Evolutionary conservation across 2,113 vertebrate genomes (phyloP), one percentile per base, ranked within the genome.

Genomic region (Cheirogaleus medius): DNA sequence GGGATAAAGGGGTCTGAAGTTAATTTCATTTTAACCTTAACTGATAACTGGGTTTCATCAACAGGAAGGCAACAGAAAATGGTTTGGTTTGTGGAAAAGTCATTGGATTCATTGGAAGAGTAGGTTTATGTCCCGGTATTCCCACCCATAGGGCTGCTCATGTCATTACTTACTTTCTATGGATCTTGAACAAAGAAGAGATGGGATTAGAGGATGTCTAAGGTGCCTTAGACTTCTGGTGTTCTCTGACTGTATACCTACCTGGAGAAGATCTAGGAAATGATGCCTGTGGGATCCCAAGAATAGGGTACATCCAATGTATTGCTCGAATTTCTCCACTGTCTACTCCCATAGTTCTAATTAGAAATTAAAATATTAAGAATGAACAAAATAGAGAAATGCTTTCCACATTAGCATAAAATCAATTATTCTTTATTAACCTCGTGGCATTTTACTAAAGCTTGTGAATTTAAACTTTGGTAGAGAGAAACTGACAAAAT

Each of bases 281-380:
- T 0, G 93, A 92, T 63, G 97, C 97, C 93, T 99, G 98, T 58
- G 99, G 98, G 17, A 99, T 98, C 97, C 99, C 99, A 97, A 89
- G 39, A 94, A 99, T 90, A 0, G 99, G 99, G 76, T 99, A 99
- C 47, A 98, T 97, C 99, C 99, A 99, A 42, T 98, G 87, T 93
- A 99, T 98, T 90, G 77, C 95, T 47, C 21, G 52, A 84, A 98
- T 95, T 77, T 97, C 95, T 49, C 96, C 94, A 0, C 56, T 64
- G 49, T 98, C 80, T 96, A 91, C 68, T 91, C 95, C 10, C 71
- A 91, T 96, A 87, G 90, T 5, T 49, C 97, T 98, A 69, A 92
- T 97, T 77, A 95, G 90, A 98, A 98, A 98, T 97, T 2, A 78
- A 98, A 76, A 58, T 54, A 83, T 60, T 27, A 88, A 95, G 25